Evolutionary conservation across 2,113 vertebrate species (phyloP), one percentile per base, ranked within the genome.

Genomic region (Sorex fumeus): DNA sequence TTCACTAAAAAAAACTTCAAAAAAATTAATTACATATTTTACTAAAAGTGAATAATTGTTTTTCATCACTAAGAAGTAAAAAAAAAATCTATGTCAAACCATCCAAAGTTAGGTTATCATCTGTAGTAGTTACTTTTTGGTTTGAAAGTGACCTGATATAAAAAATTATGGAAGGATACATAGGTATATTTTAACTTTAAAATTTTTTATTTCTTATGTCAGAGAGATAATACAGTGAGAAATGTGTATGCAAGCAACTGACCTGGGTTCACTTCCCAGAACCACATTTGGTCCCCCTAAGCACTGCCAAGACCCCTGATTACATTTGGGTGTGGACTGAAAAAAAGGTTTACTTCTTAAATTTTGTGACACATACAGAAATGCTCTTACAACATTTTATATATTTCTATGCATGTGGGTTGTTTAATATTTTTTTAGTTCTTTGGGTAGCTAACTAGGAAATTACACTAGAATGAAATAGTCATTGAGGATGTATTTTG

Each of bases 381-480:
- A 36, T 77, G 2, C 74, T 84, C 34, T 67, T 62, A 76, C 28
- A 88, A 79, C 70, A 75, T 69, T 82, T 87, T 71, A 32, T 72
- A 79, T 86, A 7, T 85, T 91, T 87, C 32, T 64, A 11, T 47
- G 3, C 45, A 85, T 75, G n/a, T 78, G 25, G 91, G 47, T 91
- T 76, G 80, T 90, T 91, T 90, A 62, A 21, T 87, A 40, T 88
- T 86, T 86, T 53, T 66, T 64, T 84, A 57, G 90, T 23, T 75
- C 90, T 23, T 76, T 57, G 40, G 43, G 21, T n/a, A 92, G 70
- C 30, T 57, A 30, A 60, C 36, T 36, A 88, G n/a, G 50, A 88
- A 94, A 86, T 92, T 84, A 27, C 84, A 81, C 82, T 82, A 69
- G 83, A 82, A 69, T 66, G 27, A 90, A 87, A 53, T 53, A 87